Conservation (phyloP, 2,113 vertebrate species). For the Physeter macrocephalus region DNA sequence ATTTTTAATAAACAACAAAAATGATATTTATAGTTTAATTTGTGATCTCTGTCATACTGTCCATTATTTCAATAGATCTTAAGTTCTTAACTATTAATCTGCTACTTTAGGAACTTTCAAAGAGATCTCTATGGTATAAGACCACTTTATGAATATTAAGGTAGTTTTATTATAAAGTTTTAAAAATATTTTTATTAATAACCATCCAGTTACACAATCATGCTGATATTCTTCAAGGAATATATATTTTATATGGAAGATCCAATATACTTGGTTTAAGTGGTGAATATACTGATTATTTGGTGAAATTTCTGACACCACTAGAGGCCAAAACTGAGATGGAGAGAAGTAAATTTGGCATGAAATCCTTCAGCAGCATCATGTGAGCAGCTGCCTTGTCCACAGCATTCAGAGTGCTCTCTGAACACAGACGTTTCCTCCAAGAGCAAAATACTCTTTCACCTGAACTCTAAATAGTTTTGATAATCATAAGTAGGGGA, state of each 20-base stretch:
- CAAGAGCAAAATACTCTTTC: background rate
- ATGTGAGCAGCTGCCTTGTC: background rate
- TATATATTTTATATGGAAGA: background rate
- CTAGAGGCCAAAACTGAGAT: background rate
- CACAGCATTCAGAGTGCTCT: background rate
- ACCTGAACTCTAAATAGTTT: background rate
- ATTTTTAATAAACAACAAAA: background rate
- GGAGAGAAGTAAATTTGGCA: background rate
- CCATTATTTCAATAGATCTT: background rate
- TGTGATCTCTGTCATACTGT: background rate
- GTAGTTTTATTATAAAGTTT: background rate
- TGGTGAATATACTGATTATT: background rate
- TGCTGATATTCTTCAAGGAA: background rate
- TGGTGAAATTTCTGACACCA: background rate
- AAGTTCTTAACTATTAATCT: background rate
- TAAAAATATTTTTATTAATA: background rate
- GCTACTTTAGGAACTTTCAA: background rate
- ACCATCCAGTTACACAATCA: background rate
- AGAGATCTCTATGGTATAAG: background rate
- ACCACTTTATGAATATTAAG: background rate
- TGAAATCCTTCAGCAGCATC: background rate
- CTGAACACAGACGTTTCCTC: background rate
- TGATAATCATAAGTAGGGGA: background rate
- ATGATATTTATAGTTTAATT: background rate
- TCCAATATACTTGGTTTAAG: background rate